Conservation (phyloP, 2,888 invertebrate genomes). For the Poecilus cupreus region DNA sequence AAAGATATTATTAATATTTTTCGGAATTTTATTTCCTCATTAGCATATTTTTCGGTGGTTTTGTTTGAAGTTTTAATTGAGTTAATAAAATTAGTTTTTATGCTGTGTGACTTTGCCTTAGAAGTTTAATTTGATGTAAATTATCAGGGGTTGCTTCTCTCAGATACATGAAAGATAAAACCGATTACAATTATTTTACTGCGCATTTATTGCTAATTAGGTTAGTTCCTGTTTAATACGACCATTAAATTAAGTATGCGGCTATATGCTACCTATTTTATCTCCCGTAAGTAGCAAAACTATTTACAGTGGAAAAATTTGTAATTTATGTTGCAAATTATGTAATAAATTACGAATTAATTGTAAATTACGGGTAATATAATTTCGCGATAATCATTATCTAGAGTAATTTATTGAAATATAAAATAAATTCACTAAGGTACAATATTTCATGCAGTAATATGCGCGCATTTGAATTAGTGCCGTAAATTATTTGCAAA, state of each 20-base stretch:
- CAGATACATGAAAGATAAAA: constrained; percentile 31
- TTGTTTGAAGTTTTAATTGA: constrained; percentile 34
- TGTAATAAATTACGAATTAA: constrained; percentile 39
- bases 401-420: constrained; percentile 26
- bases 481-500: background rate
- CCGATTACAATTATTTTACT: constrained; percentile 35
- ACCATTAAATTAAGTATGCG: constrained; percentile 23
- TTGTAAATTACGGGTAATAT: constrained; percentile 25
- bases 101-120: background rate
- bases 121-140: constrained; percentile 24
- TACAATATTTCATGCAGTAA: background rate
- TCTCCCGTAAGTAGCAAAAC: background rate
- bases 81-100: constrained; percentile 34
- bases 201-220: constrained; percentile 38
- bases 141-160: constrained; percentile 4
- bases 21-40: constrained; percentile 22
- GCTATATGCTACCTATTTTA: constrained; percentile 29
- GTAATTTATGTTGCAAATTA: constrained; percentile 29
- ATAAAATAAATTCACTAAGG: background rate
- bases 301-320: constrained; percentile 11
- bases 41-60: constrained; percentile 41
- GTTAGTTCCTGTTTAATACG: constrained; percentile 32
- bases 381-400: constrained; percentile 14
- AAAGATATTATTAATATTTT: constrained; percentile 36
- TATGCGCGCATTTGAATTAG: background rate